Percentiles rank a stretch among this genome's conserved stretches.
Evolutionary conservation across 1,140 invertebrate species (phyloP).

Genomic region (Cotesia typhae): DNA sequence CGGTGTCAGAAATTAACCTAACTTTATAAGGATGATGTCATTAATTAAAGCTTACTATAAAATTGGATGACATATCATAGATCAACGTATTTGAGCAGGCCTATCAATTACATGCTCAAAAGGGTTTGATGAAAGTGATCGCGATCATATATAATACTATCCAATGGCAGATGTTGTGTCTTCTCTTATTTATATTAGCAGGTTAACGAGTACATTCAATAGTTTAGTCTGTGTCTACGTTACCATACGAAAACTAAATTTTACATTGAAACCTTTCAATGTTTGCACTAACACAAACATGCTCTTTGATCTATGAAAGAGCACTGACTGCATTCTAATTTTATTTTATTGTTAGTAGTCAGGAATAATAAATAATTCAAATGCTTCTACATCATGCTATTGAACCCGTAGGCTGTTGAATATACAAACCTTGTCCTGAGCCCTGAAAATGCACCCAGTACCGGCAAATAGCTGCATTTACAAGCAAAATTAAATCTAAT

Average conservation of each 20-base stretch:
- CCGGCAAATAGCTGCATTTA: slow-evolving; percentile 65
- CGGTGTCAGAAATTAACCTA: slow-evolving; percentile 58
- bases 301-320: too few relatives aligned
- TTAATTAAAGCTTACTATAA: slow-evolving; percentile 62
- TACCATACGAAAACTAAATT: slow-evolving; percentile 38
- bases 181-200: not conserved
- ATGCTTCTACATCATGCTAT: too few relatives aligned
- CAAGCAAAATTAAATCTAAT: slow-evolving; percentile 47
- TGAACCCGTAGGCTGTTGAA: not conserved
- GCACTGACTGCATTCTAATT: too few relatives aligned
- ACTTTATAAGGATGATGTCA: slow-evolving; percentile 62
- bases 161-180: not conserved
- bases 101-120: slow-evolving; percentile 22
- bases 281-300: not conserved
- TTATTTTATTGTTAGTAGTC: too few relatives aligned
- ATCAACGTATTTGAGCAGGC: slow-evolving; percentile 40
- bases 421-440: slow-evolving; percentile 63
- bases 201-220: not conserved
- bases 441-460: slow-evolving; percentile 65
- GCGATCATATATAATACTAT: slow-evolving; percentile 4
- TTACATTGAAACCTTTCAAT: slow-evolving; percentile 7
- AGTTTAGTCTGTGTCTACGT: not conserved
- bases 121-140: slow-evolving; percentile 1
- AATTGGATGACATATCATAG: slow-evolving; percentile 38
- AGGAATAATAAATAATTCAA: too few relatives aligned